phyloP scores from a whole-genome alignment of 1,140 invertebrate species.

The Hetaerina americana region DNA sequence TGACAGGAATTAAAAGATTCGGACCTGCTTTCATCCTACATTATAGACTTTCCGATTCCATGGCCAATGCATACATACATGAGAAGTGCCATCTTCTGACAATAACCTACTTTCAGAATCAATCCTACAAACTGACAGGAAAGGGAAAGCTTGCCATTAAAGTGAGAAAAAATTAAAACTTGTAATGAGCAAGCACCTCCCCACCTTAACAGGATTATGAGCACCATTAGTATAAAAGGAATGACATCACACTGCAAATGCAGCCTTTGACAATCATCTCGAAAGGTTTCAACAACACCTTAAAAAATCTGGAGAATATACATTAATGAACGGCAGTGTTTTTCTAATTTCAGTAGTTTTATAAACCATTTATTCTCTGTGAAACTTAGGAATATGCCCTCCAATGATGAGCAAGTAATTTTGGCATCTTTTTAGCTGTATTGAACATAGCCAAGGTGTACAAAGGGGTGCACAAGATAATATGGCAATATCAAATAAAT shows the following conservation, averaged over 20 bases:
- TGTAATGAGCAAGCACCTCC: not conserved
- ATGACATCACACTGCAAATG: not conserved
- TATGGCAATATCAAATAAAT: not conserved
- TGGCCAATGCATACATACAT: not conserved
- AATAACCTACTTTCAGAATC: not conserved
- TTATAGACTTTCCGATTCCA: not conserved
- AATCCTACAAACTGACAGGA: not conserved
- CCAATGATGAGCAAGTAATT: not conserved
- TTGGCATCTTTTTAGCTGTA: not conserved
- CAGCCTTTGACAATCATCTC: not conserved
- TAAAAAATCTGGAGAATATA: not conserved
- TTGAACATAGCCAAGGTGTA: not conserved
- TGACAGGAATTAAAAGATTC: too few relatives aligned
- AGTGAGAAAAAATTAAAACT: not conserved
- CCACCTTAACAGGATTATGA: not conserved
- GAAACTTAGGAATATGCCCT: not conserved
- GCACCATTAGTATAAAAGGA: not conserved
- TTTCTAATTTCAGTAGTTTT: not conserved
- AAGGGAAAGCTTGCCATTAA: not conserved
- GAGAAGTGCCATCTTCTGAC: not conserved
- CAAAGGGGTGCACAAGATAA: not conserved
- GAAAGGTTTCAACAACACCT: not conserved
- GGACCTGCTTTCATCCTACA: too few relatives aligned
- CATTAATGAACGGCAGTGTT: not conserved
- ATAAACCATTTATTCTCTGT: not conserved